Conservation (phyloP, 2,113 vertebrate species). For the Montifringilla adamsi region DNA sequence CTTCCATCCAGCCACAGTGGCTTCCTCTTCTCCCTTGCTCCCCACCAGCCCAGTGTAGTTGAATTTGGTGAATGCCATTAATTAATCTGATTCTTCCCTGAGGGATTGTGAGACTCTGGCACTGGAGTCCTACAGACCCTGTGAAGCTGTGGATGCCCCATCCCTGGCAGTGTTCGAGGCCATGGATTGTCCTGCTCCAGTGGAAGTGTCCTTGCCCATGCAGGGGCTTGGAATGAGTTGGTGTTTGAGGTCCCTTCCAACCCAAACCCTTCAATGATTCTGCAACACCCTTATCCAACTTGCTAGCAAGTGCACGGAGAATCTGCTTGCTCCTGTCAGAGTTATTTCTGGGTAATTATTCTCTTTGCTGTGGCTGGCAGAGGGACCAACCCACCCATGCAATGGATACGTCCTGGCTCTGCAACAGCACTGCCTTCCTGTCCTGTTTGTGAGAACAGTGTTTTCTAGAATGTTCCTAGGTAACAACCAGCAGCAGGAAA, state of each 20-base stretch:
- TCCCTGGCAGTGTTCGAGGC: not conserved
- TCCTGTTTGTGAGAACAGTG: not conserved
- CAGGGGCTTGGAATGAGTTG: not conserved
- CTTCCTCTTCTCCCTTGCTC: not conserved
- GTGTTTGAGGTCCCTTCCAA: not conserved
- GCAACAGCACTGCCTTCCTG: not conserved
- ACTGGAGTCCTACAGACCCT: not conserved
- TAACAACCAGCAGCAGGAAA: not conserved
- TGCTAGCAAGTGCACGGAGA: not conserved
- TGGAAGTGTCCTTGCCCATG: not conserved
- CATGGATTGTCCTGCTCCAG: not conserved
- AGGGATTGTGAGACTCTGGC: not conserved
- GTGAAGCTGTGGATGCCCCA: not conserved
- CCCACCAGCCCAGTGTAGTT: not conserved
- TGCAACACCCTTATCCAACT: not conserved
- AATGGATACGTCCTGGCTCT: accelerated
- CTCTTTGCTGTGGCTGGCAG: not conserved
- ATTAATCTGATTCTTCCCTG: not conserved
- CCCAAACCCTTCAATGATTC: not conserved
- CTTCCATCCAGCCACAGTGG: not conserved
- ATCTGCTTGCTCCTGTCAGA: not conserved
- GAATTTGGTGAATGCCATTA: not conserved
- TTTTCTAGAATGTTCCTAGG: not conserved
- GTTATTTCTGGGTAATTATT: not conserved
- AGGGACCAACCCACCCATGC: not conserved